Evolutionary conservation across 2,888 invertebrate species (phyloP).

Genomic region (Aromia moschata): DNA sequence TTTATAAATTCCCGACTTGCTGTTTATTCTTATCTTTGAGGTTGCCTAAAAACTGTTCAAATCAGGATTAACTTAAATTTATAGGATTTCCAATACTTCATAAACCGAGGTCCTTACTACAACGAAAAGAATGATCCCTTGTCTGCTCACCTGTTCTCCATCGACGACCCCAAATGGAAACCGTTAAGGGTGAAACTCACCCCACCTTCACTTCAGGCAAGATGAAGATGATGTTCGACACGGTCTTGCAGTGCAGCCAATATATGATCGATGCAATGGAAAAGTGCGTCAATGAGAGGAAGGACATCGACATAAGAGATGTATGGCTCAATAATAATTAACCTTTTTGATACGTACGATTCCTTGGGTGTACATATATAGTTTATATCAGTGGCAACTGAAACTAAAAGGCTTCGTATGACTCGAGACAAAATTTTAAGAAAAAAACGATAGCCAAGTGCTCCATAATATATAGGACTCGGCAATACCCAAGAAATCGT

Average conservation of each 20-base stretch:
- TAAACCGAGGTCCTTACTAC: constrained; percentile 47
- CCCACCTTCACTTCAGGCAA: constrained; percentile 65
- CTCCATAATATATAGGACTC: too few species aligned
- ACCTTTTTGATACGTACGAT: constrained; percentile 37
- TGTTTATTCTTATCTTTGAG: too few species aligned
- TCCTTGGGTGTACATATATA: too few species aligned
- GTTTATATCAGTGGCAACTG: too few species aligned
- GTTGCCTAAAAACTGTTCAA: too few species aligned
- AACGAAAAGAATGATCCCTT: constrained; percentile 51
- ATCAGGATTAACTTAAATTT: too few species aligned
- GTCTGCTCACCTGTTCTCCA: constrained; percentile 66
- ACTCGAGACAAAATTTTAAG: too few species aligned
- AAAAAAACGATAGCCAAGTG: too few species aligned
- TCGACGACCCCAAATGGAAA: constrained; percentile 69
- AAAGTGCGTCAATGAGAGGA: constrained; percentile 33
- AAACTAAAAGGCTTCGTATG: too few species aligned
- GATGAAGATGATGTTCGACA: constrained; percentile 58
- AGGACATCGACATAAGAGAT: constrained; percentile 55
- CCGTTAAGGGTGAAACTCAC: constrained; percentile 66
- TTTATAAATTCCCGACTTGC: too few species aligned
- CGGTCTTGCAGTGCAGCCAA: constrained; percentile 49
- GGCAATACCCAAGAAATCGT: too few species aligned
- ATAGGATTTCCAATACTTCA: constrained; percentile 18
- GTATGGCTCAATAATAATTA: not conserved
- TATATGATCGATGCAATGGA: constrained; percentile 45